Base-by-base conservation (phyloP, 2,888 invertebrate species). In the Augiades crinisus region DNA sequence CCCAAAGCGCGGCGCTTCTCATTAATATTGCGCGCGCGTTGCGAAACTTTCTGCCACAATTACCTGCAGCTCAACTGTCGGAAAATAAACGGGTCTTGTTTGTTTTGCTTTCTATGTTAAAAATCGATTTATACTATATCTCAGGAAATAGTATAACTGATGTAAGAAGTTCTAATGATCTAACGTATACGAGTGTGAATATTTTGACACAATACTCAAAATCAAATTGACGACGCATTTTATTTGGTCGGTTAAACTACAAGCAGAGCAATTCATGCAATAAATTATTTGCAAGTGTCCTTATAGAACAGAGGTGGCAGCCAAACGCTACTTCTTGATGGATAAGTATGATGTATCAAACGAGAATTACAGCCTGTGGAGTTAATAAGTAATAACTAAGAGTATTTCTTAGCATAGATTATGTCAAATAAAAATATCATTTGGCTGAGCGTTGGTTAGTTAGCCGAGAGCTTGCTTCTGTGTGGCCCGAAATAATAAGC, bases 11-110 rank as follows among this genome's bases (percentile, higher is more conserved):
- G 21, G 21, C 31, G 17, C 21, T 59, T 53, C 75, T 81, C 81
- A 87, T 88, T 85, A 84, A 81, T 81, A 88, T 86, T 81, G 75
- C 75, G 76, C 63, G 66, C 85, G 82, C 87, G 87, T 81, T 73
- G 75, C 70, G 70, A 85, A 90, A 87, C 82, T 89, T 89, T 87
- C 84, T 82, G 79, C 88, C 87, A 86, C 89, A 89, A 88, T 89
- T 87, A 89, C 89, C 89, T 89, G 88, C 80, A 87, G 85, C 83
- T 85, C 81, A 85, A 88, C 87, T 88, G 88, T 86, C 81, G 86
- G 86, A 81, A 86, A 86, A 86, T 88, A 85, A 87, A 87, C 87
- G 84, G 82, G 83, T 81, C 82, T 83, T 83, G 78, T 47, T 47
- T 38, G 38, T 47, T 47, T 38, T 40, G 37, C 37, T 37, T 47